Base-by-base conservation (phyloP, 2,797 vertebrate genomes). In the Scleropages formosus region DNA sequence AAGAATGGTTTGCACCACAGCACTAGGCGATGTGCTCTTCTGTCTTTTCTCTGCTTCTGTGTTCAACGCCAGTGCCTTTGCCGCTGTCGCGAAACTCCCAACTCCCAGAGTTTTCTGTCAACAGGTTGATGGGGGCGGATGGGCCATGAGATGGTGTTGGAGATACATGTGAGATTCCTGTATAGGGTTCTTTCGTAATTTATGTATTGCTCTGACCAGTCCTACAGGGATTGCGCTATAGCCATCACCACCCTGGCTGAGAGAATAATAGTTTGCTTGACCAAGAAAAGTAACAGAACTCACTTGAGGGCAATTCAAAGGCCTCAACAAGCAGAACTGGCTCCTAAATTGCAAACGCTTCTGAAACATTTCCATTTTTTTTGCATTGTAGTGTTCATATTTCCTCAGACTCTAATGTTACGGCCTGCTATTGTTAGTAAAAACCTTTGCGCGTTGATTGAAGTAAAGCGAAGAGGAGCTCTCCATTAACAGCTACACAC, bases 1-100 rank as follows among this genome's bases (percentile, higher is more conserved):
- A 92, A 97, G 96, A 20, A 51, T 56, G 56, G 11, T 6, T 39
- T 6, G 31, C 31, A 6, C 31, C 31, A n/a, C n/a, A n/a, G 49
- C 49, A 7, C 10, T 53, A n/a, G 49, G 10, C 53, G 49, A 8
- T 56, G 53, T 94, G 72, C 27, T 1, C 16, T 8, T 53, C 49
- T 12, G 24, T 4, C 68, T 71, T 47, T 26, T 71, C 47, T 44
- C 47, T n/a, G 49, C 51, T 67, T 9, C 63, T 46, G 63, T 39
- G 27, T 20, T 46, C 20, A 64, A 64, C 20, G 16, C 65, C 8
- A n/a, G 64, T n/a, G 60, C 62, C 62, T n/a, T n/a, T 11, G 49
- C 20, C 3, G 65, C 65, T 46, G 22, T 46, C 65, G 31, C 44
- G 39, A n/a, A 46, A 44, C 65, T 24, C 44, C 66, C 66, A 46